Evolutionary conservation across 2,797 vertebrate genomes (phyloP), one percentile per base, ranked within the genome.

Genomic region (Poecilia velifera): DNA sequence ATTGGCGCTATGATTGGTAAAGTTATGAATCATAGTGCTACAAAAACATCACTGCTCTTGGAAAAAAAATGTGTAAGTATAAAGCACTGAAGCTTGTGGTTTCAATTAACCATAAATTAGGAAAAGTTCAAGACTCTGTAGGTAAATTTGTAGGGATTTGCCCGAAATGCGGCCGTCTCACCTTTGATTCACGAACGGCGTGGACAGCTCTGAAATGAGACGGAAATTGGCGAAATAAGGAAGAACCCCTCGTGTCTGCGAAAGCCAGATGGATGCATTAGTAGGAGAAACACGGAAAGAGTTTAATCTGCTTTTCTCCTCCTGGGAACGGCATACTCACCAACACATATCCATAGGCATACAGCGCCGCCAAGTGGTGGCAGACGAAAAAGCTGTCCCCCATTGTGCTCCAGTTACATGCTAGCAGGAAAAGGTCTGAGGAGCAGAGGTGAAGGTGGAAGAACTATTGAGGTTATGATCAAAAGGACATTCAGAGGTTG

Each of bases 281-380:
- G 68, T 8, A 6, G 4, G 4, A 43, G 34, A 81, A 3, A 45
- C 25, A 13, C 3, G 31, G 10, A 79, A 10, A 84, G 5, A 71
- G 39, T 31, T 55, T 18, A 9, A 28, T 22, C 43, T 57, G 62
- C n/a, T 46, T 49, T 12, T 45, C 36, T 34, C 36, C 1, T 28
- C 0, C 6, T 14, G 22, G 76, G 46, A 81, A 20, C 18, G 41
- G 55, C 4, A 3, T 1, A 83, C 96, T 91, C 93, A 97, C 97
- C 96, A 97, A 89, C 57, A 97, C 96, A 41, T 96, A 97, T 92
- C 96, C 96, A 13, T 97, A 97, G 73, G 97, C 96, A 62, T 97
- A 97, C 68, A 97, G 95, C 84, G 97, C 96, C 89, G 95, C 95
- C 95, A 96, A 92, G 95, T 97, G 96, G 95, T 97, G 96, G 86